Evolutionary conservation across 2,888 invertebrate genomes (phyloP), one percentile per base, ranked within the genome.

Genomic region (Agonopterix heracliana): DNA sequence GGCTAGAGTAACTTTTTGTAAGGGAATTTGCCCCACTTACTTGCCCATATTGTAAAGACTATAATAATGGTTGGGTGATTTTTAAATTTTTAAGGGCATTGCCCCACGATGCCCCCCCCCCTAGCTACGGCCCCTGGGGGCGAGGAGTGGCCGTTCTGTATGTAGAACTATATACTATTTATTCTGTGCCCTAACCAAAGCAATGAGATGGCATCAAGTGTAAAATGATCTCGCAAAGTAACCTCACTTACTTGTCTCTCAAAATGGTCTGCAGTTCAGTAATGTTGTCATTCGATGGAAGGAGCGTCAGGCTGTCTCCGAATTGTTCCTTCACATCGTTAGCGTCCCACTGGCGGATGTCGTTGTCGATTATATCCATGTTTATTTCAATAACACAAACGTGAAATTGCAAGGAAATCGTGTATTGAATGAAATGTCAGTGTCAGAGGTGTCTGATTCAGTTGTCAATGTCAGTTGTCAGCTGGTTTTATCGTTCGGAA

Each of bases 201-300:
- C 26, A 26, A 26, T 5, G 7, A 5, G 7, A 26, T 26, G 26
- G 5, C 26, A 38, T 9, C 9, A 38, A 38, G 38, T 10, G 26
- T 26, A 26, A 7, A 38, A 38, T n/a, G 4, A 38, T 38, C 2
- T 9, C 38, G 4, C n/a, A 38, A n/a, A n/a, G n/a, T 38, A 38
- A 38, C 38, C 38, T 38, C 38, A 38, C 91, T 90, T 86, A 96
- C 96, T 93, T 95, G 84, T 96, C 96, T 34, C 96, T 89, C 46
- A 96, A 90, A 64, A 96, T 96, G 7, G 96, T 96, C 74, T 96
- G 94, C 48, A 96, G 78, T 74, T 96, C 96, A 65, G 93, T 93
- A 44, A 94, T 93, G 80, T 95, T 95, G 72, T 95, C 93, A 66
- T 94, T 95, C 0, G 92, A 89, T 1, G 94, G 93, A 47, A 95